These are phyloP conservation scores for Esox lucius DNA, from an alignment of 2,797 vertebrate genomes.

Conservation along the genomic window DNA sequence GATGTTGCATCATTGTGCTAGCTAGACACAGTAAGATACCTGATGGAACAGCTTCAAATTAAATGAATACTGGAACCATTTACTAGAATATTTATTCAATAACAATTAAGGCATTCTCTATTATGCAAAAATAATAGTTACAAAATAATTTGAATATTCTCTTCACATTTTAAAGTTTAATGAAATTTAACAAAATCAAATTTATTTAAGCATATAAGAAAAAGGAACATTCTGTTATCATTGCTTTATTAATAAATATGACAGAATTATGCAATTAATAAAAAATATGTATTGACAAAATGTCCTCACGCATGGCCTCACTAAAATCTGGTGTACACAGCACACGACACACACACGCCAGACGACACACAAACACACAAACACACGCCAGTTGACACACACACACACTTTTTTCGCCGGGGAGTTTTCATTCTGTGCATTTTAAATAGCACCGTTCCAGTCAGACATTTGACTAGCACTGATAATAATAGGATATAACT, in stretches of 20 bases:
- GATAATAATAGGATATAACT: constrained; percentile 24
- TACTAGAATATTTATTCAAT: background rate
- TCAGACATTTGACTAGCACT: constrained; percentile 79
- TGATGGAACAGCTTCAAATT: constrained; percentile 4
- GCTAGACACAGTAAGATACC: constrained; percentile 26
- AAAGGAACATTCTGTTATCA: background rate
- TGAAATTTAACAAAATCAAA: background rate
- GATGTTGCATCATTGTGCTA: constrained; percentile 38
- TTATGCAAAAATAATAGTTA: no score
- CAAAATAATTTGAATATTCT: no score
- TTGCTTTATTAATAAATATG: no score
- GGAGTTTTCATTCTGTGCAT: constrained; percentile 65
- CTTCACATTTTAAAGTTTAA: no score
- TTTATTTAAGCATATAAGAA: background rate
- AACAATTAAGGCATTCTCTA: background rate
- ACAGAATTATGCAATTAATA: no score
- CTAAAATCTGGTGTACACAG: constrained; percentile 16
- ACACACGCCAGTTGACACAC: constrained; percentile 27
- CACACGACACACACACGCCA: constrained; percentile 27
- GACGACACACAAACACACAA: constrained; percentile 28
- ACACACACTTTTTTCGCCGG: constrained; percentile 13
- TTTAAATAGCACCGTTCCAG: constrained; percentile 76
- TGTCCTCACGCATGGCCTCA: background rate
- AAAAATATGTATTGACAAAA: background rate
- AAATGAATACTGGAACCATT: background rate